phyloP scores from a whole-genome alignment of 2,888 invertebrate genomes.

The Euplexia lucipara region DNA sequence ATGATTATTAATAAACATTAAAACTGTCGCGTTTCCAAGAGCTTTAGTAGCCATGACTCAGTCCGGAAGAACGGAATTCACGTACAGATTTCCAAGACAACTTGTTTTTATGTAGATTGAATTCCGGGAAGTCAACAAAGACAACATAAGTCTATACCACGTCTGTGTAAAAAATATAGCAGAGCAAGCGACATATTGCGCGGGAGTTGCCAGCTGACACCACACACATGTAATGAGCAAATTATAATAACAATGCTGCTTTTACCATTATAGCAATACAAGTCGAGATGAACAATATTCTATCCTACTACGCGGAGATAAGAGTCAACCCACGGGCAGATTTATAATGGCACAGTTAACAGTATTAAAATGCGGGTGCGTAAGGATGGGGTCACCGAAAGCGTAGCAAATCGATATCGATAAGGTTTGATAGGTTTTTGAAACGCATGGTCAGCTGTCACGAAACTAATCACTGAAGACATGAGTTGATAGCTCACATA shows the following conservation, averaged over 20 bases:
- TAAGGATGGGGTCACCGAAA: conserved; percentile 70
- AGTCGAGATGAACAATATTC: conserved; percentile 52
- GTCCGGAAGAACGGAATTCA: conserved; percentile 47
- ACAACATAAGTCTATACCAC: conserved; percentile 47
- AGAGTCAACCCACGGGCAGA: conserved; percentile 64
- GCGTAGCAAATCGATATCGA: conserved; percentile 70
- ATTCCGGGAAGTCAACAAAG: conserved; percentile 61
- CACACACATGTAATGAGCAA: conserved; percentile 70
- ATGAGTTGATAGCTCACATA: too few species aligned
- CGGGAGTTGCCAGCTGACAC: conserved; percentile 79
- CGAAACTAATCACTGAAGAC: neutral
- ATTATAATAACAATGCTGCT: conserved; percentile 74
- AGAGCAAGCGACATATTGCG: conserved; percentile 61
- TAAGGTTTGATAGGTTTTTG: conserved; percentile 19
- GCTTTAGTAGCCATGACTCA: conserved; percentile 40
- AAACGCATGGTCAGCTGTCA: neutral
- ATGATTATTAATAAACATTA: neutral
- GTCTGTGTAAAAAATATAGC: conserved; percentile 52
- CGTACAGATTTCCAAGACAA: conserved; percentile 48
- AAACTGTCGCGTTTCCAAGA: conserved; percentile 2
- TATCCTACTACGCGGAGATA: conserved; percentile 67
- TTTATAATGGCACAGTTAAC: conserved; percentile 70
- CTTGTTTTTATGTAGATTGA: conserved; percentile 46
- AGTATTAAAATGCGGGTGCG: conserved; percentile 78
- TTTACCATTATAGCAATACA: conserved; percentile 39